These are phyloP conservation scores for Sinocyclocheilus rhinocerous DNA, from an alignment of 2,113 vertebrate species.

Conservation along the genomic window DNA sequence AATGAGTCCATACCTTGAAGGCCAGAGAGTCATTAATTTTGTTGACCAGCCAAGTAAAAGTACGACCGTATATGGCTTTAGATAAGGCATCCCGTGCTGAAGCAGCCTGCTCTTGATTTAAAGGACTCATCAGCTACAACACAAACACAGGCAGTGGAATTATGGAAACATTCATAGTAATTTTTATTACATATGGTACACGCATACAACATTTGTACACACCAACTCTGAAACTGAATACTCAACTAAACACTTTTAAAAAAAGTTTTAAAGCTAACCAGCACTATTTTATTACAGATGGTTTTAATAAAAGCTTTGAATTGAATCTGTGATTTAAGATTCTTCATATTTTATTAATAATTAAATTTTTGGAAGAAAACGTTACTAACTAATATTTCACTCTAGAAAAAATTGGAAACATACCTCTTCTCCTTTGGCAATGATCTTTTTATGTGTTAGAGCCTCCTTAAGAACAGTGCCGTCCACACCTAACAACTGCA, in stretches of 20 bases:
- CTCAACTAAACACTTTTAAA: neutral
- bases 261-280: neutral
- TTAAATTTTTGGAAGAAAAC: neutral
- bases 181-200: constrained; percentile 8
- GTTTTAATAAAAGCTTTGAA: neutral
- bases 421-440: constrained; percentile 97
- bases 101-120: constrained; percentile 94
- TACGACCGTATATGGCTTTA: constrained; percentile 93
- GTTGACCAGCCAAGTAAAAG: constrained; percentile 95
- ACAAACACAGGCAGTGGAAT: constrained; percentile 37
- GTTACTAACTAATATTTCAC: neutral
- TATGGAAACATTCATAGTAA: constrained; percentile 14
- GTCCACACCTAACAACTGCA: constrained; percentile 90
- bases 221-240: neutral
- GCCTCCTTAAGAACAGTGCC: constrained; percentile 83
- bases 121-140: constrained; percentile 86
- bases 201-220: neutral
- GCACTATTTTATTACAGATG: neutral
- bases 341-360: neutral
- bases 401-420: constrained; percentile 55
- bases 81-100: constrained; percentile 90
- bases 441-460: constrained; percentile 95
- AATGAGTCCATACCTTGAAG: constrained; percentile 77
- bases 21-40: constrained; percentile 93
- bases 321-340: neutral